Percentiles rank a stretch among this genome's conserved stretches.
These are phyloP conservation scores for Myopa tessellatipennis DNA, from an alignment of 2,888 invertebrate genomes.

Conservation along the genomic window DNA sequence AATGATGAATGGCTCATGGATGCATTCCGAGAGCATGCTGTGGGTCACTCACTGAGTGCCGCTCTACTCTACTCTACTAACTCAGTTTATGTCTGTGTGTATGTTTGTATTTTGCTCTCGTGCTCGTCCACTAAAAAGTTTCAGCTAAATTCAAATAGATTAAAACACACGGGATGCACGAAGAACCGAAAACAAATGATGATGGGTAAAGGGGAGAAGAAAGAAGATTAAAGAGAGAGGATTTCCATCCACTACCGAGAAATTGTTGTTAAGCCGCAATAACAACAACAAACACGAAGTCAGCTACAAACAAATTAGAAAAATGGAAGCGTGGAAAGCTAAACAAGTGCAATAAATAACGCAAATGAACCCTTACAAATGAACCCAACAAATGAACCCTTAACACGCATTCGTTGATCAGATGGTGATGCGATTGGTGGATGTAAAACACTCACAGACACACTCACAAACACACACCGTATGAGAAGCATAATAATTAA, in stretches of 20 bases:
- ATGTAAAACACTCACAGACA: no score
- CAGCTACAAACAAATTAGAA: not conserved
- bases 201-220: no score
- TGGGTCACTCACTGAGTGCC: not conserved
- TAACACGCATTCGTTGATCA: no score
- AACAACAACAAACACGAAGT: not conserved
- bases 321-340: not conserved
- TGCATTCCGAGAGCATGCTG: not conserved
- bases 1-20: conserved; percentile 9
- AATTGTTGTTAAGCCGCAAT: not conserved
- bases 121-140: not conserved
- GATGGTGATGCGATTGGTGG: no score
- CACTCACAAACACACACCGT: not conserved
- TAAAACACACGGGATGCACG: not conserved
- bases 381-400: not conserved
- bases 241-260: not conserved
- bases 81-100: not conserved
- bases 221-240: not conserved
- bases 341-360: not conserved
- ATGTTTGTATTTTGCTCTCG: not conserved
- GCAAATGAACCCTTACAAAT: no score
- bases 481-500: not conserved
- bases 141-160: no score
- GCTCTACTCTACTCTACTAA: not conserved
- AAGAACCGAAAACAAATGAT: no score